These are phyloP conservation scores for Brevimyrus niger DNA, from an alignment of 2,113 vertebrate genomes.

Conservation along the genomic window DNA sequence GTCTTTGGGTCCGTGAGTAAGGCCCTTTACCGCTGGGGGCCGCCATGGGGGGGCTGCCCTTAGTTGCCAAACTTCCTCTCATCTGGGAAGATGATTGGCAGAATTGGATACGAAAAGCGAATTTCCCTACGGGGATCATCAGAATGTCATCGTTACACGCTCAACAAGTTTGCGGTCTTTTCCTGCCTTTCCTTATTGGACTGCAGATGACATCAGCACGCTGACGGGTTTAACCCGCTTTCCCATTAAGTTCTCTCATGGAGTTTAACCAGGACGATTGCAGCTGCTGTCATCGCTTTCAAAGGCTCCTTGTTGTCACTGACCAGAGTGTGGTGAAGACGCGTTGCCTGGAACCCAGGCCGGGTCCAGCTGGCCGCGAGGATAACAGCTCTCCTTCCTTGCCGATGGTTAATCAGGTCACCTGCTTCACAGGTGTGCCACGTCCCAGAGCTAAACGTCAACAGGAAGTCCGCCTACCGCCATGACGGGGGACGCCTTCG, in stretches of 20 bases:
- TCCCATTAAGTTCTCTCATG: not conserved
- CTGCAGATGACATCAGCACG: not conserved
- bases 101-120: too few species aligned
- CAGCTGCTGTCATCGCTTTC: not conserved
- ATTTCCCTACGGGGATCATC: too few species aligned
- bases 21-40: too few species aligned
- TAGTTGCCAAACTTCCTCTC: too few species aligned
- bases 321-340: not conserved
- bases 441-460: not conserved
- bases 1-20: too few species aligned
- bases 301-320: not conserved
- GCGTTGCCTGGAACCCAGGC: not conserved
- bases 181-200: not conserved
- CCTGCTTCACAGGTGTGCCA: not conserved
- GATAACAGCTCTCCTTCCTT: not conserved
- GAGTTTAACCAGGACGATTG: not conserved
- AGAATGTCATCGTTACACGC: too few species aligned
- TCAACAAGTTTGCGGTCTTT: not conserved
- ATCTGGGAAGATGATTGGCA: too few species aligned
- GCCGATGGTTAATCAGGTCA: not conserved
- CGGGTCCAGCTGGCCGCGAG: not conserved
- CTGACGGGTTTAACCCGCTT: not conserved
- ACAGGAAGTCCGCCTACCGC: not conserved
- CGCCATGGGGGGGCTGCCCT: too few species aligned
- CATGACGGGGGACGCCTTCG: not conserved